Evolutionary conservation across 1,140 invertebrate species (phyloP), one percentile per base, ranked within the genome.

Genomic region (Hylaeus volcanicus): DNA sequence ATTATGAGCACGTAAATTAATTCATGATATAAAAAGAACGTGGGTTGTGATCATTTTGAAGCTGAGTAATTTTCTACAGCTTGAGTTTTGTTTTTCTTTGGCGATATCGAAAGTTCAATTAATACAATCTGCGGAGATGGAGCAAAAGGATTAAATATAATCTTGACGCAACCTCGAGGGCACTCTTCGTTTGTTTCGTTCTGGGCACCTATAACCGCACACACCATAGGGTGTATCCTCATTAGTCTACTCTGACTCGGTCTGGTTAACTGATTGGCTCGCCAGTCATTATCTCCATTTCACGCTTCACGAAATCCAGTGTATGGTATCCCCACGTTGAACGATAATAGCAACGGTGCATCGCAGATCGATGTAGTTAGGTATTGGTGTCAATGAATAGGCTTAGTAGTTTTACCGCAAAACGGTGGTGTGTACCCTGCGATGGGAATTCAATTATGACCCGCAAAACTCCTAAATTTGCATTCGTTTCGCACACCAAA

Each of bases 241-340:
- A 90, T 91, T 91, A 91, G 88, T 87, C 84, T 85, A 83, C 60
- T 89, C 85, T 86, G 86, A 89, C 85, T 86, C 88, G 89, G 85
- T 90, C 86, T 87, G 89, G 88, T 92, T 91, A 90, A 88, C 88
- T 92, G 91, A 93, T 93, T 92, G 91, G 90, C 88, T 88, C 81
- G 86, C 76, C 86, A 89, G 89, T 93, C 91, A 93, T 93, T 93
- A 93, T 92, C 91, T 92, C 88, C 84, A 92, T 93, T 93, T 92
- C 91, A 92, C 89, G 92, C 84, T 90, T 81, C 86, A 72, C 83
- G 78, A 86, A 87, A 87, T 79, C 64, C 75, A 68, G 41, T 84
- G 68, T 84, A 78, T 86, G 85, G 51, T 75, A 55, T 79, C 56
- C 60, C 73, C 71, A 63, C 55, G 53, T 71, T 43, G 63, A 73